Evolutionary conservation across 2,797 vertebrate species (phyloP).

Genomic region (Sebastes elongatus): DNA sequence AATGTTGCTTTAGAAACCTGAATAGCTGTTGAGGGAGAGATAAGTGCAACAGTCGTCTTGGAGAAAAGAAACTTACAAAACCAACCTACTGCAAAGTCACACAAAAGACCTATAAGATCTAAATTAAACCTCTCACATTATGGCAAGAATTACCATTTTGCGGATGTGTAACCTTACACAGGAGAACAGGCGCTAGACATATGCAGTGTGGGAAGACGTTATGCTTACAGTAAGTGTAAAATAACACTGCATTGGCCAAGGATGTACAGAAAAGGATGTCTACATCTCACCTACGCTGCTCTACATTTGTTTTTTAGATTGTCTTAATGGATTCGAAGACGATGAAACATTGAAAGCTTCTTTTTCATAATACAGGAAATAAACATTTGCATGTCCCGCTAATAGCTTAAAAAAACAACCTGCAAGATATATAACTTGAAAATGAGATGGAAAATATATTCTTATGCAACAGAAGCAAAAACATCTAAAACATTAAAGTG

Average conservation of each 20-base stretch:
- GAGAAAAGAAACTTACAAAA: neutral
- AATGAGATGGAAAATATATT: neutral
- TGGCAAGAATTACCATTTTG: neutral
- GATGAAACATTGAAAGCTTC: neutral
- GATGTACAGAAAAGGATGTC: slow-evolving; percentile 7
- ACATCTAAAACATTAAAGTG: neutral
- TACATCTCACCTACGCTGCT: slow-evolving; percentile 15
- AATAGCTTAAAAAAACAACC: neutral
- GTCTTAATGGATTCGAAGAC: neutral
- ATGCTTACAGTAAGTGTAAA: slow-evolving; percentile 16
- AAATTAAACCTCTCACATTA: neutral
- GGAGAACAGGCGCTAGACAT: slow-evolving; percentile 5
- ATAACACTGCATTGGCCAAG: slow-evolving; percentile 7
- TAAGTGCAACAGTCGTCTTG: neutral
- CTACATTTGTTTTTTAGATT: slow-evolving; percentile 1
- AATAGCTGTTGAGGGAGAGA: neutral
- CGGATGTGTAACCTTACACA: neutral
- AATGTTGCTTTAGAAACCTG: slow-evolving; percentile 1
- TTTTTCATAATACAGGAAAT: neutral
- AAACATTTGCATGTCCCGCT: neutral
- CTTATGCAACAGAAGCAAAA: neutral
- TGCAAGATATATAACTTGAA: neutral
- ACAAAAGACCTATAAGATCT: neutral
- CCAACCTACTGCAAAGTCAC: neutral
- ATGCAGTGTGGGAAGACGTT: slow-evolving; percentile 28